Evolutionary conservation across 1,140 invertebrate genomes (phyloP).

Genomic region (Heliothis virescens): DNA sequence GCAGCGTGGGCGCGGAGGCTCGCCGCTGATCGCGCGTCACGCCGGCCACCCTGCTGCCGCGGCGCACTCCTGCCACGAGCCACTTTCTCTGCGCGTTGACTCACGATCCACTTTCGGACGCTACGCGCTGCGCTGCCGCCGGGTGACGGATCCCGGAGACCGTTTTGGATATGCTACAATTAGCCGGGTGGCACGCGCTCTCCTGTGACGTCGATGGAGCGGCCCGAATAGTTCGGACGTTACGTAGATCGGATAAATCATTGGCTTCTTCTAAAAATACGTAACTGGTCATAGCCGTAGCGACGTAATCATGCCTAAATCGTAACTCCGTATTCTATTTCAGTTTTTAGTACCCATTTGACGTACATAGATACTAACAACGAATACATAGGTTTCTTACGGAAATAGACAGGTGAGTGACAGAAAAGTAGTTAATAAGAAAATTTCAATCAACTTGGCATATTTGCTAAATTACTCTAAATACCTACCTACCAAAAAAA

Average conservation of each 20-base stretch:
- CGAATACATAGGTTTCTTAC: slow-evolving; percentile 6
- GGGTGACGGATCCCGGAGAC: slow-evolving; percentile 65
- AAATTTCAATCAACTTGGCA: not conserved
- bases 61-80: slow-evolving; percentile 53
- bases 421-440: slow-evolving; percentile 1
- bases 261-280: slow-evolving; percentile 76
- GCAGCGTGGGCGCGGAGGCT: slow-evolving; percentile 74
- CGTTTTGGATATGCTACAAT: slow-evolving; percentile 83
- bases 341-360: slow-evolving; percentile 27
- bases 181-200: slow-evolving; percentile 74
- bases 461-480: not conserved
- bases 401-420: not conserved
- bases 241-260: slow-evolving; percentile 79
- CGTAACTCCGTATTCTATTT: slow-evolving; percentile 53
- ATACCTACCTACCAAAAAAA: not conserved
- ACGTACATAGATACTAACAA: slow-evolving; percentile 10
- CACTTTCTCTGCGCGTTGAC: slow-evolving; percentile 79
- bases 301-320: slow-evolving; percentile 64
- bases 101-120: slow-evolving; percentile 77
- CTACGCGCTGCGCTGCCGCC: slow-evolving; percentile 53
- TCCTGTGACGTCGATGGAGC: slow-evolving; percentile 78
- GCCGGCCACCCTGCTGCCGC: slow-evolving; percentile 51
- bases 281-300: slow-evolving; percentile 64
- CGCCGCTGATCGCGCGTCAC: slow-evolving; percentile 63
- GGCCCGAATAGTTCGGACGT: slow-evolving; percentile 72